Evolutionary conservation across 2,888 invertebrate species (phyloP).

Genomic region (Cephus spinipes): DNA sequence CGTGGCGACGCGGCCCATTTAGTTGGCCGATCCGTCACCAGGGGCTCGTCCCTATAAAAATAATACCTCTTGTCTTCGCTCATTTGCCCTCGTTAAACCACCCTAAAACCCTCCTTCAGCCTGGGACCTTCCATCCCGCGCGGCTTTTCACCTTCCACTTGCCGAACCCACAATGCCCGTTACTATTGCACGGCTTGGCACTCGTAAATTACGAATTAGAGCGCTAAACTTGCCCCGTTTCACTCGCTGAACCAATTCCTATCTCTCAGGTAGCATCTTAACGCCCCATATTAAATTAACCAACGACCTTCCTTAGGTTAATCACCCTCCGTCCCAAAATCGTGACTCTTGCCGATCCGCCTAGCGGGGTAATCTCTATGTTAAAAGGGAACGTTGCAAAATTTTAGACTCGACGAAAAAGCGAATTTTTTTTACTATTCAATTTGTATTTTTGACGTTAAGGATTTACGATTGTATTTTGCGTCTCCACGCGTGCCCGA

Average conservation of each 20-base stretch:
- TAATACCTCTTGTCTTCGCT: constrained; percentile 53
- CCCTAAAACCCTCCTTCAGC: constrained; percentile 7
- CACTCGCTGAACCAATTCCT: constrained; percentile 21
- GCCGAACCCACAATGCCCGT: no score
- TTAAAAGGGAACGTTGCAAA: no score
- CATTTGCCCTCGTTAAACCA: constrained; percentile 40
- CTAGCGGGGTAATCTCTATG: no score
- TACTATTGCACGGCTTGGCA: constrained; percentile 2
- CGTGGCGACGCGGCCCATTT: constrained; percentile 47
- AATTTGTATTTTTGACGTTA: no score
- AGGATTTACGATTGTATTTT: no score
- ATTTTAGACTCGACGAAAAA: no score
- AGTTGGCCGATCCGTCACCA: constrained; percentile 32
- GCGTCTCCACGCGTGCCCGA: no score
- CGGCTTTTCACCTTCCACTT: no score
- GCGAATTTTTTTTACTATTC: no score
- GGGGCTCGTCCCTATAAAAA: constrained; percentile 49
- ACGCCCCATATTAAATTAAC: constrained; percentile 19
- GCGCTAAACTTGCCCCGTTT: constrained; percentile 37
- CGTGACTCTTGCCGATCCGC: no score
- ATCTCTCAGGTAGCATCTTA: constrained; percentile 39
- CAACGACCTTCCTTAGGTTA: background rate
- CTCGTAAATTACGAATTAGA: constrained; percentile 54
- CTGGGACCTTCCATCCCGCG: constrained; percentile 5
- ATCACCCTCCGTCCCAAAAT: no score